A percentile compares a stretch with the other conserved stretches of the same genome.
Evolutionary conservation across 2,888 invertebrate species (phyloP).

Genomic region (Syrphus vitripennis): DNA sequence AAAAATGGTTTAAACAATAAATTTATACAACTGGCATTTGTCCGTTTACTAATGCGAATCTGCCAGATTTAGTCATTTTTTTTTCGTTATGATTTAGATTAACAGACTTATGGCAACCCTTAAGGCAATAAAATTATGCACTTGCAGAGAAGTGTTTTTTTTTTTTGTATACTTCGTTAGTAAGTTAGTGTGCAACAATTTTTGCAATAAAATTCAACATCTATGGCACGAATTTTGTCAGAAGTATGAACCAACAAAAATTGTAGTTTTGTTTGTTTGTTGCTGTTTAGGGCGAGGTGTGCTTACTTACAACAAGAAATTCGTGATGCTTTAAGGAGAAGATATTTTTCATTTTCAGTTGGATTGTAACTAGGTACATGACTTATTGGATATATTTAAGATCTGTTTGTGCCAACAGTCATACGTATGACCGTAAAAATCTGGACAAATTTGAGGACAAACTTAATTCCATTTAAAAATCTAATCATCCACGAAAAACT

Average conservation of each 20-base stretch:
- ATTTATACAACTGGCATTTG: no score
- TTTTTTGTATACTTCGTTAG: conserved; percentile 16
- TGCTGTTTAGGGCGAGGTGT: conserved; percentile 50
- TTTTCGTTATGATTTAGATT: no score
- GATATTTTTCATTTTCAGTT: neutral
- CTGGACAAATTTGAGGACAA: no score
- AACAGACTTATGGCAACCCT: conserved; percentile 28
- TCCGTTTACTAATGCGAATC: no score
- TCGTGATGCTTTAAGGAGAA: neutral
- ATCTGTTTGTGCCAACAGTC: neutral
- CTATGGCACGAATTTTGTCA: conserved; percentile 37
- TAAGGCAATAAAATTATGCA: conserved; percentile 10
- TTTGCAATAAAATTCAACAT: conserved; percentile 60
- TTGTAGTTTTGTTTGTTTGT: neutral
- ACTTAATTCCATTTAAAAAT: no score
- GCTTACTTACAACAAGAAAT: conserved; percentile 21
- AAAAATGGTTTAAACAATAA: no score
- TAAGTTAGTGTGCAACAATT: conserved; percentile 48
- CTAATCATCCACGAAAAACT: no score
- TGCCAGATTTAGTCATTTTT: no score
- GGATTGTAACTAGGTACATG: no score
- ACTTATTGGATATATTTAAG: no score
- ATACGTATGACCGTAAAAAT: no score
- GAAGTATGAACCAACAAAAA: neutral
- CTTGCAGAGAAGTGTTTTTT: conserved; percentile 38